phyloP scores from a whole-genome alignment of 2,797 vertebrate genomes.

The Pogonophryne albipinna region DNA sequence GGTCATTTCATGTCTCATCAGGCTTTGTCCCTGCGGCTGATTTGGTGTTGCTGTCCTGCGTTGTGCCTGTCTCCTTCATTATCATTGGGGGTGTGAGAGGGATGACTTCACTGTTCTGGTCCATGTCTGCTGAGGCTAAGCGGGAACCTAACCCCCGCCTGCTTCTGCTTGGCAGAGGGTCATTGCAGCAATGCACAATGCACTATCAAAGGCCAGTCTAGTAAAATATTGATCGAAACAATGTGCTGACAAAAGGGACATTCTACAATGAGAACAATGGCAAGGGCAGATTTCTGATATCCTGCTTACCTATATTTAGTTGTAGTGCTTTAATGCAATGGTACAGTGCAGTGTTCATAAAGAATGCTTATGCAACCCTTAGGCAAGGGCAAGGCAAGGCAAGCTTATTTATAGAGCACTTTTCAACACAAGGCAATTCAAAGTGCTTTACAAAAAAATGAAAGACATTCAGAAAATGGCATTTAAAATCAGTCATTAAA shows the following conservation, averaged over 20 bases:
- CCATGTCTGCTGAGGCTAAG: constrained; percentile 62
- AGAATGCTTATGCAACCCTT: constrained; percentile 46
- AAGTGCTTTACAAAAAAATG: too few species aligned
- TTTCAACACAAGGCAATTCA: too few species aligned
- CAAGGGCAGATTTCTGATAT: constrained; percentile 49
- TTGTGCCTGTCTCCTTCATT: constrained; percentile 60
- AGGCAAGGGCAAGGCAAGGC: too few species aligned
- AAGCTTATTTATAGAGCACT: too few species aligned
- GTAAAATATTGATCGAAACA: constrained; percentile 64
- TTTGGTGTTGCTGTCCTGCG: constrained; percentile 35
- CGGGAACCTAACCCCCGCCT: constrained; percentile 61
- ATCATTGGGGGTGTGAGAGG: constrained; percentile 61
- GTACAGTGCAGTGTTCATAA: constrained; percentile 29
- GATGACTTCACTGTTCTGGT: constrained; percentile 50
- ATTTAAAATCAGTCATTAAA: too few species aligned
- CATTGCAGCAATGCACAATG: constrained; percentile 42
- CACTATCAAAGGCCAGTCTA: constrained; percentile 54
- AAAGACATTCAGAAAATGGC: too few species aligned
- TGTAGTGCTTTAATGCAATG: constrained; percentile 28
- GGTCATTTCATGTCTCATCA: constrained; percentile 15
- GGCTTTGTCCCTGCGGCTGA: constrained; percentile 27
- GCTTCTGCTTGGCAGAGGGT: constrained; percentile 46
- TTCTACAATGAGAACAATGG: constrained; percentile 31
- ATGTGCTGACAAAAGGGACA: constrained; percentile 54
- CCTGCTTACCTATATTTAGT: constrained; percentile 49